phyloP scores from a whole-genome alignment of 2,113 vertebrate genomes.

The Anarhynchus alexandrinus region DNA sequence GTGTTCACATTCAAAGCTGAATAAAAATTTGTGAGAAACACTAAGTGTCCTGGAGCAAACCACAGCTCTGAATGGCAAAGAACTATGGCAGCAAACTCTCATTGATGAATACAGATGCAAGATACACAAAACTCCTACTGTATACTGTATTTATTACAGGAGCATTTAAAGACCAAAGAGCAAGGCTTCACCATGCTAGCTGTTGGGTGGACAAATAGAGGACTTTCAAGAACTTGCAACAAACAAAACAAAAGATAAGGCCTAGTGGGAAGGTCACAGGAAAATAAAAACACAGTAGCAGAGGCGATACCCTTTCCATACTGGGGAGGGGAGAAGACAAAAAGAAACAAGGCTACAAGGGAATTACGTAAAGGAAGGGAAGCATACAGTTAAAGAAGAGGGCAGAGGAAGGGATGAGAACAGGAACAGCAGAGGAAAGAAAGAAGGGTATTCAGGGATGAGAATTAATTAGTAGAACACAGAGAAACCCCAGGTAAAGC shows the following conservation, averaged over 20 bases:
- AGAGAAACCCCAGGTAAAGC: neutral
- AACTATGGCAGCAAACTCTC: neutral
- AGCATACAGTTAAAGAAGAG: neutral
- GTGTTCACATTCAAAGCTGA: neutral
- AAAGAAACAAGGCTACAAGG: neutral
- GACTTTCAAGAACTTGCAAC: neutral
- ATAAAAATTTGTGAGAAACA: neutral
- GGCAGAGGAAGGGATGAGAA: neutral
- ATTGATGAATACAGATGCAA: neutral
- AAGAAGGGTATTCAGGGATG: neutral
- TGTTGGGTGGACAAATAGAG: accelerated
- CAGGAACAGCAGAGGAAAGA: neutral
- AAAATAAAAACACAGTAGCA: neutral
- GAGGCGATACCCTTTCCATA: neutral
- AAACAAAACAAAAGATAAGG: neutral
- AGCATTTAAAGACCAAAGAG: neutral
- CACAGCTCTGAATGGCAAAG: neutral
- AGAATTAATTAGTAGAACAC: neutral
- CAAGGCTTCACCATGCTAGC: neutral
- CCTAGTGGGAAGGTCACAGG: neutral
- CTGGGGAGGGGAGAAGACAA: neutral
- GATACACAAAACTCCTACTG: neutral
- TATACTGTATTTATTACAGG: neutral
- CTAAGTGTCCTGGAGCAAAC: neutral
- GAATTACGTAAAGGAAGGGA: neutral